Evolutionary conservation across 2,113 vertebrate genomes (phyloP), one percentile per base, ranked within the genome.

Genomic region (Tachycineta bicolor): DNA sequence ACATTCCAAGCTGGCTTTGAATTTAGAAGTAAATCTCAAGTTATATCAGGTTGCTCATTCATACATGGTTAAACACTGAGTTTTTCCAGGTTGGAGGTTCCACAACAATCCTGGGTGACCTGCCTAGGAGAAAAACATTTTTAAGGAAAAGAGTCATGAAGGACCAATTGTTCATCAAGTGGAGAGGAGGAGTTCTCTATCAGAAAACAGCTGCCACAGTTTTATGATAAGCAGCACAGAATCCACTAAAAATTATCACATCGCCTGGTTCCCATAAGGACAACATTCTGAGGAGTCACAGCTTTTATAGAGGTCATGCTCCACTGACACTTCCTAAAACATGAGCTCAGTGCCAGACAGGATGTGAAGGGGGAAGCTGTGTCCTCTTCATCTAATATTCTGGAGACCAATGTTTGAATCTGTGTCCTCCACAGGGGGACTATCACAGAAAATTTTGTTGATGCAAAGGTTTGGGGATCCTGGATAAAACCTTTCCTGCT

Each of bases 61-160:
- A 62, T 23, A 49, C 2, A 20, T 6, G 4, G 14, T 17, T 41
- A 75, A 71, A 13, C 12, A 19, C 22, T 34, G 46, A 73, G 2
- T 64, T 52, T 69, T 41, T 25, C 17, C 16, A 29, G 14, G 12
- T 6, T 52, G 6, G 4, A 76, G 4, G 12, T 60, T 73, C 4
- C 5, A 24, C 3, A 67, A 20, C 9, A 0, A 4, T 39, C 13
- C 29, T 41, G 29, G 6, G 3, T 14, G 33, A 43, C 3, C 20
- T 39, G 4, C 5, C 33, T 47, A 49, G 37, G 23, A 60, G 7
- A 62, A 53, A 59, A 74, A 11, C 0, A 13, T 20, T 47, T 75
- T 43, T 39, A 56, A 47, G 50, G 24, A 68, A 43, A 60, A 37
- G 6, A 37, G 16, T 82, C 9, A 21, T 21, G 16, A 67, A 58